phyloP scores from a whole-genome alignment of 2,888 invertebrate genomes.

The Octodonta nipae region DNA sequence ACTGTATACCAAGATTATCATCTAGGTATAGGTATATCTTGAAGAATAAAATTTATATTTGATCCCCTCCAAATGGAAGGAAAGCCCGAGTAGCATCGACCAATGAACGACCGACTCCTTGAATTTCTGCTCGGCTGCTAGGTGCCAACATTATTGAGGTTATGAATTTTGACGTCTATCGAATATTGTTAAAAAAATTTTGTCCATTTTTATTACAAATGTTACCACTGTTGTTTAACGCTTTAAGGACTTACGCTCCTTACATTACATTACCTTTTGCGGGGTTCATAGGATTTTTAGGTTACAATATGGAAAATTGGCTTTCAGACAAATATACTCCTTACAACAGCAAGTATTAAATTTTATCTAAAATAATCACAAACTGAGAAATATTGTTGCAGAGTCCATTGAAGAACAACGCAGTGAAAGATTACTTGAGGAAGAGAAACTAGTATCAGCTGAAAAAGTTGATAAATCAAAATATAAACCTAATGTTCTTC shows the following conservation, averaged over 20 bases:
- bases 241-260: slow-evolving; percentile 60
- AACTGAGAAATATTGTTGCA: slow-evolving; percentile 27
- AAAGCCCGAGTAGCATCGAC: too few relatives aligned
- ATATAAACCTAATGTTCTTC: slow-evolving; percentile 52
- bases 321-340: slow-evolving; percentile 66
- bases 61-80: too few relatives aligned
- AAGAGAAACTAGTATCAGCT: slow-evolving; percentile 43
- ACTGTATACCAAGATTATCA: too few relatives aligned
- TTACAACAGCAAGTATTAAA: slow-evolving; percentile 45
- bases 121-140: too few relatives aligned
- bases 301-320: slow-evolving; percentile 69
- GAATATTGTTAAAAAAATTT: too few relatives aligned
- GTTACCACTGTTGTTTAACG: slow-evolving; percentile 57
- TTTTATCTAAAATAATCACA: slow-evolving; percentile 2
- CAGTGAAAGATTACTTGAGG: slow-evolving; percentile 50
- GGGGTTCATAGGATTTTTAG: slow-evolving; percentile 66
- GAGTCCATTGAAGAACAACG: slow-evolving; percentile 63
- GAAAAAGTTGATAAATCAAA: slow-evolving; percentile 54
- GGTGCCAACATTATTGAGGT: too few relatives aligned
- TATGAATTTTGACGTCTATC: too few relatives aligned
- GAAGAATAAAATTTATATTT: too few relatives aligned
- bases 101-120: too few relatives aligned
- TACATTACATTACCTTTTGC: slow-evolving; percentile 73
- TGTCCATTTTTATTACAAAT: slow-evolving; percentile 47
- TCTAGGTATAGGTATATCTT: too few relatives aligned